These are phyloP conservation scores for Drosophila anceps DNA, from an alignment of 2,888 invertebrate species.

Conservation along the genomic window DNA sequence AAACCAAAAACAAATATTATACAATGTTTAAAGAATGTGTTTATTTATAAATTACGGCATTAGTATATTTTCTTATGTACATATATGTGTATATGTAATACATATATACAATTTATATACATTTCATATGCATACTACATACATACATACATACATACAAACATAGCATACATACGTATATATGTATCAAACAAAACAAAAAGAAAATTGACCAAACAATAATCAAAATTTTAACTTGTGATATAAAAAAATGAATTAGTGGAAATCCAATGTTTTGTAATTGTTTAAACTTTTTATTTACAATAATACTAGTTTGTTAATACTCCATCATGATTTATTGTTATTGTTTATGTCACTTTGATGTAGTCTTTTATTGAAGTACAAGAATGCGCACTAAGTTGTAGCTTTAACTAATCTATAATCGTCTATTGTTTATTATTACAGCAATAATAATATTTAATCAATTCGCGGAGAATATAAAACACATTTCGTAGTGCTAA, in stretches of 20 bases:
- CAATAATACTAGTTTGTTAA: conserved; percentile 42
- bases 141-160: conserved; percentile 26
- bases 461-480: conserved; percentile 28
- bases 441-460: conserved; percentile 57
- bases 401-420: conserved; percentile 76
- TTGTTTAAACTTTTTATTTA: conserved; percentile 34
- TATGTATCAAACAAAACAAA: conserved; percentile 30
- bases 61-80: conserved; percentile 76
- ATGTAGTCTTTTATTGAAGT: conserved; percentile 65
- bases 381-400: conserved; percentile 79
- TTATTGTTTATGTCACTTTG: conserved; percentile 54
- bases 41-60: conserved; percentile 61
- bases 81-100: conserved; percentile 43
- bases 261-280: conserved; percentile 48
- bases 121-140: conserved; percentile 39
- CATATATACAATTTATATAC: conserved; percentile 35
- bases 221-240: conserved; percentile 84
- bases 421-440: conserved; percentile 56
- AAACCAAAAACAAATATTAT: conserved; percentile 37
- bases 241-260: conserved; percentile 76
- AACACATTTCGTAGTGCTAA: conserved; percentile 45
- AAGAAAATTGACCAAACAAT: conserved; percentile 81
- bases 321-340: conserved; percentile 43
- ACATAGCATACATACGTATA: conserved; percentile 14
- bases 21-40: conserved; percentile 39